These are phyloP conservation scores for Melierax canorus DNA, from an alignment of 2,113 vertebrate species.

Conservation along the genomic window DNA sequence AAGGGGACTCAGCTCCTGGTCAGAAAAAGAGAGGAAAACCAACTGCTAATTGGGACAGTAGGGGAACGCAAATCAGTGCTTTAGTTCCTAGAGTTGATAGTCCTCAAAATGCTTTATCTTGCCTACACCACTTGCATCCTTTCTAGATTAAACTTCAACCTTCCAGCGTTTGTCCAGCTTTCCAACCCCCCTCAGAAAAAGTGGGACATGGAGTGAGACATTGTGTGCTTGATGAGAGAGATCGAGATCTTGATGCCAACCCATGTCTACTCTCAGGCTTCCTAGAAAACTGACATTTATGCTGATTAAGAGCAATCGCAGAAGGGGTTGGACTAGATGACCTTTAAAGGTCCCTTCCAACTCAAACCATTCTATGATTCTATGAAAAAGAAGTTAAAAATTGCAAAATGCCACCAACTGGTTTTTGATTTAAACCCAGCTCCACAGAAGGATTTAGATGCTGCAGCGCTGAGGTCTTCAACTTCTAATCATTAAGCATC, in stretches of 20 bases:
- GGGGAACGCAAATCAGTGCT: neutral
- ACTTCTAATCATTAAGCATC: neutral
- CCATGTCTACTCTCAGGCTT: neutral
- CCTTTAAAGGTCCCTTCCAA: neutral
- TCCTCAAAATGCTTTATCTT: neutral
- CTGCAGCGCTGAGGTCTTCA: neutral
- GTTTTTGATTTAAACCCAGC: neutral
- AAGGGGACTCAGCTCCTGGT: neutral
- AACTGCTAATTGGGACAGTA: neutral
- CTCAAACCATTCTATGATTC: neutral
- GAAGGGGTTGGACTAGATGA: neutral
- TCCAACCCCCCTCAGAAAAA: neutral
- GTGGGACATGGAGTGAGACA: neutral
- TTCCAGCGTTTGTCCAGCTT: neutral
- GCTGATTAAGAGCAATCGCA: neutral
- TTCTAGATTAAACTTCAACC: neutral
- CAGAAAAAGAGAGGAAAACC: neutral
- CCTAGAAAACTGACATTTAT: neutral
- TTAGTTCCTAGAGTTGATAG: neutral
- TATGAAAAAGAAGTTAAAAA: neutral
- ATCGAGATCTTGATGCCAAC: neutral
- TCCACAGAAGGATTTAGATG: neutral
- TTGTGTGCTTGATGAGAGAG: neutral
- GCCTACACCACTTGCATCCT: neutral
- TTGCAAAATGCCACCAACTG: neutral